phyloP scores from a whole-genome alignment of 2,888 invertebrate species.

The Leucania comma region DNA sequence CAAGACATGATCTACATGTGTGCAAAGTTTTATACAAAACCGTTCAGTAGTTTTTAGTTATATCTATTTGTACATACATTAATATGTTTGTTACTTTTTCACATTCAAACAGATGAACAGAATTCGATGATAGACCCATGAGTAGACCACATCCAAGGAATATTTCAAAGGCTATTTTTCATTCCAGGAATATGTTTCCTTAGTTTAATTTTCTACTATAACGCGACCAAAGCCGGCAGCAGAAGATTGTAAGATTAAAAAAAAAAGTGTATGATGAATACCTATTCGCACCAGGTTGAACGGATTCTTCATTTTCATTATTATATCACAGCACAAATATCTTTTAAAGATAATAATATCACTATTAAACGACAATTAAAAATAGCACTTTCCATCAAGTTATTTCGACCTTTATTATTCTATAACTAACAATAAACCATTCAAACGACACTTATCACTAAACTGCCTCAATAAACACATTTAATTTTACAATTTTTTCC shows the following conservation, averaged over 20 bases:
- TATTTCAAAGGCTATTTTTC: no score
- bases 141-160: no score
- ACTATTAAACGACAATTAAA: neutral
- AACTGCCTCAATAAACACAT: neutral
- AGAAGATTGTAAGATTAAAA: neutral
- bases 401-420: neutral
- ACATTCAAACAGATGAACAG: no score
- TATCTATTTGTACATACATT: no score
- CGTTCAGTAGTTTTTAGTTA: no score
- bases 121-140: no score
- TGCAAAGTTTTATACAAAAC: no score
- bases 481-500: constrained; percentile 3
- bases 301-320: constrained; percentile 63
- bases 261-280: constrained; percentile 14
- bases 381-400: neutral
- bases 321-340: constrained; percentile 20
- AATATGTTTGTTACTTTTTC: no score
- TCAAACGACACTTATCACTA: constrained; percentile 4
- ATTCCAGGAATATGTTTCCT: no score
- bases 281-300: constrained; percentile 47
- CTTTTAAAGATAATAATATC: neutral
- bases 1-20: no score
- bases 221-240: no score
- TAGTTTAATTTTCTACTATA: no score
- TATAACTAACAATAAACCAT: neutral